Evolutionary conservation across 1,140 invertebrate species (phyloP), one percentile per base, ranked within the genome.

Genomic region (Drosophila ananassae): DNA sequence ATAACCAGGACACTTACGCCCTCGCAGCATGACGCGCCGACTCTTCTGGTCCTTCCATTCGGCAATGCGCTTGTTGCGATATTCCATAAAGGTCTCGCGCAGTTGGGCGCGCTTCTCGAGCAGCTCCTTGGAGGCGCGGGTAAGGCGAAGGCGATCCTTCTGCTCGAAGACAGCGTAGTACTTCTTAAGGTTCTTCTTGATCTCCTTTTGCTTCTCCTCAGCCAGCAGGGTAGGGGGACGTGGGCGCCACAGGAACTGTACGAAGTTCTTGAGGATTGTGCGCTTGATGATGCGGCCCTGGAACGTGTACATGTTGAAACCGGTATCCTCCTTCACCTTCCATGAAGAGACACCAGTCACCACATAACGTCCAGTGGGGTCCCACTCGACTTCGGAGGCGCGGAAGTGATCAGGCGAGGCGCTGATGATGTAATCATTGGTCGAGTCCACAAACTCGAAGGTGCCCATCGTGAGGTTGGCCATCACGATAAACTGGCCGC

Each of bases 261-360:
- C 98, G 90, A 99, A 99, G 5, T 96, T 95, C 73, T 98, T 98
- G 61, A 98, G 93, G 89, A 97, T 96, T 25, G 98, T 95, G 76
- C 98, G 93, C 77, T 93, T 92, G 25, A 94, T 90, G 30, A 95
- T 95, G 89, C 96, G 95, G 9, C 97, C 97, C 93, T 99, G 98
- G 95, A 99, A 99, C 22, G 97, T 98, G 97, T 98, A 99, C 63
- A 99, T 95, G 94, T 98, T 98, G 92, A 98, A 99, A 4, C 97
- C 95, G 79, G 98, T 98, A 93, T 99, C 99, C 48, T 97, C 98
- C 93, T 98, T 99, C 51, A 98, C 97, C 79, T 98, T 99, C 96
- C 98, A 99, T 61, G 95, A 97, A 2, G 98, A 98, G 7, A 99
- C 98, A 5, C 96, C 97, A 1, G 98, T 99, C 12, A 98, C 96